Percentiles rank a stretch among this genome's conserved stretches.
These are phyloP conservation scores for Nerophis ophidion DNA, from an alignment of 2,113 vertebrate species.

Conservation along the genomic window DNA sequence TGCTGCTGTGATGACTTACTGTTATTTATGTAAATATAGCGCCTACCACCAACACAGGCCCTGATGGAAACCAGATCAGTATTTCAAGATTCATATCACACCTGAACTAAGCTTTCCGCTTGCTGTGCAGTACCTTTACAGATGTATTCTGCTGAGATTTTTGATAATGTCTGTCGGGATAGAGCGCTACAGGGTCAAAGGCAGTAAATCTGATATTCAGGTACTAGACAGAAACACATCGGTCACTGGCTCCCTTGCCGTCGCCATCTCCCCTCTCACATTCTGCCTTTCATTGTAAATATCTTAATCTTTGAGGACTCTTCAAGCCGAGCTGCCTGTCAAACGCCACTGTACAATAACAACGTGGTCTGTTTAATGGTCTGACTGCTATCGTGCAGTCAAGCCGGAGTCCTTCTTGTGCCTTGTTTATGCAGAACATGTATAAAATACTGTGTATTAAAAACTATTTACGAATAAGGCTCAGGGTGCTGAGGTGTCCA, in stretches of 20 bases:
- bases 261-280: conserved; percentile 10
- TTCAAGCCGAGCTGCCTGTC: conserved; percentile 35
- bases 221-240: conserved; percentile 16
- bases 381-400: conserved; percentile 54
- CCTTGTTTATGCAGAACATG: conserved; percentile 15
- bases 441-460: neutral
- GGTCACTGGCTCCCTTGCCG: conserved; percentile 10
- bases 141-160: conserved; percentile 9
- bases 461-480: too few species aligned
- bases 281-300: conserved; percentile 24
- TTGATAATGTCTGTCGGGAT: conserved; percentile 16
- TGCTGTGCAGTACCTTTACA: conserved; percentile 1
- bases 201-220: conserved; percentile 30
- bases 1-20: neutral
- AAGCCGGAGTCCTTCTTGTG: conserved; percentile 29
- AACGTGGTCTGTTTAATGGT: conserved; percentile 49
- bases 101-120: too few species aligned
- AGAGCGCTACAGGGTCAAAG: conserved; percentile 16
- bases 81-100: neutral
- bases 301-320: conserved; percentile 36
- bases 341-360: conserved; percentile 51
- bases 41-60: neutral
- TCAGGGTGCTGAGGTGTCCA: too few species aligned
- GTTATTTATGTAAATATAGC: too few species aligned
- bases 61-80: conserved; percentile 2